Evolutionary conservation across 2,888 invertebrate species (phyloP), one percentile per base, ranked within the genome.

Genomic region (Drosophila recens): DNA sequence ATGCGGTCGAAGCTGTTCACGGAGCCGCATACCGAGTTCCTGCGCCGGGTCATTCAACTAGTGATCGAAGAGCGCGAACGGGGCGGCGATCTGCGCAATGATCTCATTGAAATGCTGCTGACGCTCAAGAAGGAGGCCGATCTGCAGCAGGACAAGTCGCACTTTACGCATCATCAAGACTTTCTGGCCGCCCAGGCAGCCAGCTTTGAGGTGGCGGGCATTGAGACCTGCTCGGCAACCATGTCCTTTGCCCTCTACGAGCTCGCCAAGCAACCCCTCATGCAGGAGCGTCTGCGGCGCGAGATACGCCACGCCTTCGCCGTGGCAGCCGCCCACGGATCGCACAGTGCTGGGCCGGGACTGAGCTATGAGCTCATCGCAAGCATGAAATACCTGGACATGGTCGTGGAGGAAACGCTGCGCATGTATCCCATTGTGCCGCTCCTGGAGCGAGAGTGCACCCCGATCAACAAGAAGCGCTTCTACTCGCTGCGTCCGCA

Each of bases 71-170:
- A 93, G 27, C 91, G 94, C 4, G 91, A 92, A 43, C 84, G 91
- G 10, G 91, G 91, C 38, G 93, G 93, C 33, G 72, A 82, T 11
- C 87, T 91, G 53, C 90, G 93, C 64, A 92, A 93, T 71, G 94
- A 94, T 88, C 92, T 94, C 52, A 92, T 94, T 53, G 94, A 94
- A 80, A 87, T 93, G 67, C 85, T 94, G 61, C 82, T 94, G 30
- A 93, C 93, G 8, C 79, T 94, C 9, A 93, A 92, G 56, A 91
- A 92, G 79, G 90, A 91, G 71, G 88, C 90, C 46, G 90, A 84
- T 74, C 76, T 90, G 42, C 88, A 90, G 71, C 71, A 75, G 58
- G 90, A 90, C 49, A 87, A 86, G 53, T 72, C 91, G 10, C 87
- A 91, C 51, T 87, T 91, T 67, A 82, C 83, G 34, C 91, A 91